These are phyloP conservation scores for Hermatobates lingyangjiaoensis DNA, from an alignment of 1,140 invertebrate genomes.

Conservation along the genomic window DNA sequence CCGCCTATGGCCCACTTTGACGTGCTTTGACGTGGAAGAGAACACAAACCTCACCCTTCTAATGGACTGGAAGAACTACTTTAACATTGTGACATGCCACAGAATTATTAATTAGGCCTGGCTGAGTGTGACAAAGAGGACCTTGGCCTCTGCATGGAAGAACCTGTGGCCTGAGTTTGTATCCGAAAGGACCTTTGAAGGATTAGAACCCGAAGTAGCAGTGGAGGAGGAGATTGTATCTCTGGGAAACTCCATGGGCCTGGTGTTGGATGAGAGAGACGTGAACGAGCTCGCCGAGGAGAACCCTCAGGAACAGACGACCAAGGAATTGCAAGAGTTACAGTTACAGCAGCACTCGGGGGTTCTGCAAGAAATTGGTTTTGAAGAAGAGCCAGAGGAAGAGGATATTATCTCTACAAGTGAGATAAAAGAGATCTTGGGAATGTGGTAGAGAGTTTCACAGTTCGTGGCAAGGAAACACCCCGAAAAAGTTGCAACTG, in stretches of 20 bases:
- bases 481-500: no score
- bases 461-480: no score
- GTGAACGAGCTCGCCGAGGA: constrained; percentile 18
- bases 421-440: no score
- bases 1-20: no score
- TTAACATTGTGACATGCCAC: constrained; percentile 15
- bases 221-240: constrained; percentile 21
- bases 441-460: no score
- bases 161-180: constrained; percentile 19
- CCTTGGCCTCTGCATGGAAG: constrained; percentile 19
- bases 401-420: no score
- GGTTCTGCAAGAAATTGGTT: no score
- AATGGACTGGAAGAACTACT: constrained; percentile 14
- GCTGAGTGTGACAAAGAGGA: constrained; percentile 9
- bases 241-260: constrained; percentile 17
- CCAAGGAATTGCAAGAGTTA: no score
- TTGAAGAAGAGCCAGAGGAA: no score
- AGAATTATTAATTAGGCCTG: constrained; percentile 20
- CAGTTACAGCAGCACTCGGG: no score
- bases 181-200: constrained; percentile 16
- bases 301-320: constrained; percentile 17
- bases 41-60: no score
- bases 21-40: no score
- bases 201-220: constrained; percentile 11
- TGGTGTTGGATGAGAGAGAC: constrained; percentile 18